Conservation (phyloP, 2,113 vertebrate species). For the Gambusia affinis region DNA sequence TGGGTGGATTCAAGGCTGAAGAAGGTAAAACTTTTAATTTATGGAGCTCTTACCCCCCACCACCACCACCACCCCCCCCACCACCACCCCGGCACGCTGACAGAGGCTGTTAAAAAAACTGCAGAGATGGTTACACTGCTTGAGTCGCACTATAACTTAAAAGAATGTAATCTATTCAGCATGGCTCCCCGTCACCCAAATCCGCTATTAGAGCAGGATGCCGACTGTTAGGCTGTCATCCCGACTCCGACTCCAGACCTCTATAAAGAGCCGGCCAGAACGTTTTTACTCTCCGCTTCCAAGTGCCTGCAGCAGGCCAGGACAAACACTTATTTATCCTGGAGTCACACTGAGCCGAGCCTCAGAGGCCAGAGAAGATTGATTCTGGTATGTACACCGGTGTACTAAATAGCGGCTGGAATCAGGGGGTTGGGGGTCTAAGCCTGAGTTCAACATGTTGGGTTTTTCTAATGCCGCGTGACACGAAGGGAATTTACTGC, state of each 20-base stretch:
- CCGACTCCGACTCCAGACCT: constrained; percentile 58
- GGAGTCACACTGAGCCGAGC: constrained; percentile 64
- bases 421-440: constrained; percentile 17
- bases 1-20: constrained; percentile 64
- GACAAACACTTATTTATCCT: constrained; percentile 74
- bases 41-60: constrained; percentile 75
- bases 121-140: constrained; percentile 67
- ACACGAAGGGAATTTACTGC: constrained; percentile 64
- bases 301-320: constrained; percentile 57
- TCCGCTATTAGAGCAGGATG: constrained; percentile 68
- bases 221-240: constrained; percentile 65
- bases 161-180: constrained; percentile 74
- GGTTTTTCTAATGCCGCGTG: constrained; percentile 61
- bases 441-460: constrained; percentile 63
- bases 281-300: constrained; percentile 36
- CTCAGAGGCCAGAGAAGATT: constrained; percentile 57
- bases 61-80: too few species aligned
- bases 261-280: constrained; percentile 56
- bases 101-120: constrained; percentile 51
- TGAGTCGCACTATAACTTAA: constrained; percentile 69
- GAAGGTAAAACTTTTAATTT: constrained; percentile 74
- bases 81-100: constrained; percentile 55
- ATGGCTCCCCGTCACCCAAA: constrained; percentile 68
- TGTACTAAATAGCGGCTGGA: constrained; percentile 59
- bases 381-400: constrained; percentile 67